A percentile compares a stretch with the other conserved stretches of the same genome.
These are phyloP conservation scores for Gortyna flavago DNA, from an alignment of 2,888 invertebrate genomes.

Conservation along the genomic window DNA sequence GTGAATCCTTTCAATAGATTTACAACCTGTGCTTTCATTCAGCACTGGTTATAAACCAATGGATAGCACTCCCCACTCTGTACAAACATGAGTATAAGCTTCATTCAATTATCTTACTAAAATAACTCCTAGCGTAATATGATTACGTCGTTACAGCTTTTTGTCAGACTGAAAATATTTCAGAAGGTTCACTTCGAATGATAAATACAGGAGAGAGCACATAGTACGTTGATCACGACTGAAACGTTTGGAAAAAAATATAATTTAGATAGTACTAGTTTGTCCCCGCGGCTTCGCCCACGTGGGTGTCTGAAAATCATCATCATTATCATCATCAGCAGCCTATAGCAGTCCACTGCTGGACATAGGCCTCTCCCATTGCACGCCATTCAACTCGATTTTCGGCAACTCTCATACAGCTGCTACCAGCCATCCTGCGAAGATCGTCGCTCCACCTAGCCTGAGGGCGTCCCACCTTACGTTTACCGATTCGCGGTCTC, in stretches of 20 bases:
- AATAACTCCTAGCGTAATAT: constrained; percentile 61
- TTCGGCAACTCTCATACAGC: no score
- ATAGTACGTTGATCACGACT: not conserved
- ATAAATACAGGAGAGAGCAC: not conserved
- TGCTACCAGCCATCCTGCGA: no score
- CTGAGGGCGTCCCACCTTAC: no score
- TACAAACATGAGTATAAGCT: constrained; percentile 26
- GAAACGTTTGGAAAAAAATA: no score
- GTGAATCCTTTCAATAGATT: not conserved
- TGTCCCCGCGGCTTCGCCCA: not conserved
- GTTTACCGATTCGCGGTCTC: no score
- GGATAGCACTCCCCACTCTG: not conserved
- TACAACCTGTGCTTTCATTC: not conserved
- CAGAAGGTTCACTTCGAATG: constrained; percentile 7
- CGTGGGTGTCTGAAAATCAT: not conserved
- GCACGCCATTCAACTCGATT: no score
- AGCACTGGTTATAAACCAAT: not conserved
- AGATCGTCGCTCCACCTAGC: no score
- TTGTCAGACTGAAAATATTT: not conserved
- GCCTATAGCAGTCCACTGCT: no score
- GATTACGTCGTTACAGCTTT: constrained; percentile 53
- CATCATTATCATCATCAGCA: no score
- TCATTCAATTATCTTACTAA: constrained; percentile 61
- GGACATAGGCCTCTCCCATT: no score
- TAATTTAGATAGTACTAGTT: not conserved